Evolutionary conservation across 2,113 vertebrate genomes (phyloP), one percentile per base, ranked within the genome.

Genomic region (Felis chaus): DNA sequence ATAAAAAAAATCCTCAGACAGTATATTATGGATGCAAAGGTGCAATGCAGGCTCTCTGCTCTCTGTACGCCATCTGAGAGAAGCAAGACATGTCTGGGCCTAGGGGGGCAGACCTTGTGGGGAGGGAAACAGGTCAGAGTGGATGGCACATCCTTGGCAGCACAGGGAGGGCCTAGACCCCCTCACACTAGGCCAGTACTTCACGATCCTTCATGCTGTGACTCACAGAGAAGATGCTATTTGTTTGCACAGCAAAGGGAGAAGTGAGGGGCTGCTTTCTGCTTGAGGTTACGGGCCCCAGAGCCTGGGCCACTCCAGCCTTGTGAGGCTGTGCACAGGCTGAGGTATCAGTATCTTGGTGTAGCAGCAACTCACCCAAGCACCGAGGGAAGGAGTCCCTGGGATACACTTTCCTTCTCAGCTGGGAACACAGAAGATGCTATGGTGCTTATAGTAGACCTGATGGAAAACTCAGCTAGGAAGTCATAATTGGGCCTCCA

Each of bases 11-110:
- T 76, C 98, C 98, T 98, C 97, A 98, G 99, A 98, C 5, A 96
- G 97, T 79, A 7, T 98, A 97, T 98, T 98, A 98, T 96, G 98
- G 97, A 98, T 98, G 97, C 98, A 99, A 98, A 98, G 98, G 98
- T 98, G 98, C 83, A 41, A 29, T 33, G 27, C 39, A 66, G 73
- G 83, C 89, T 97, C 45, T 92, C 87, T 84, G 76, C 71, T 97
- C 79, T 94, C 89, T 41, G n/a, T 76, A 23, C 7, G 12, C 29
- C 12, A 18, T 36, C 93, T 0, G 4, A 66, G 48, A 78, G 45
- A 45, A 91, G 66, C 13, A 11, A 92, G 48, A 63, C 78, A 68
- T 36, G 21, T 50, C 23, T 48, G 48, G 76, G 5, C n/a, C 61
- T 79, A n/a, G 85, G 48, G 61, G 71, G 66, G 88, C 5, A 55